Base-by-base conservation (phyloP, 2,797 vertebrate genomes). In the Knipowitschia caucasica region DNA sequence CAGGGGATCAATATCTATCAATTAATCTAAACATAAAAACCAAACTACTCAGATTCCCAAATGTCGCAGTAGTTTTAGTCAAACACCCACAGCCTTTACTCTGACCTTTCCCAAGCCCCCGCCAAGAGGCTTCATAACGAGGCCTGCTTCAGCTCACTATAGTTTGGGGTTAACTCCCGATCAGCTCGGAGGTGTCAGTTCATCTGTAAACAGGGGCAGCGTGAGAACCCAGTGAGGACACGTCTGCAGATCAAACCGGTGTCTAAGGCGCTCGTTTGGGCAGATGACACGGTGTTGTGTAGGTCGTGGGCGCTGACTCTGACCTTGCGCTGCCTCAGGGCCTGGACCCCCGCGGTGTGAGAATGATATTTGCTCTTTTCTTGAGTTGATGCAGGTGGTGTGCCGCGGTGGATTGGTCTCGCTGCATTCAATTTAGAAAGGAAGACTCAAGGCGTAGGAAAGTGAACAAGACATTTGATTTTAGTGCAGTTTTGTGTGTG, bases 261-360 rank as follows among this genome's bases (percentile, higher is more conserved):
- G 79, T 69, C 69, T 82, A 74, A 71, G 56, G 71, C 67, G 15
- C 52, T 81, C 68, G 75, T 85, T n/a, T 82, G 27, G 11, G 26
- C 11, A 29, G 44, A 29, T 9, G 80, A 84, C 81, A 64, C 50
- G 56, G 60, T 83, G 64, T 66, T 50, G 63, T 70, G 56, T 59
- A 59, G 64, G 64, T 49, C 47, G 31, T n/a, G 54, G 53, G 35
- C 52, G 42, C 42, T 33, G 50, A 49, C 64, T 71, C 2, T 0
- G 61, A 69, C 65, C 67, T 35, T 27, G 51, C 38, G 50, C 59
- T 59, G 51, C 62, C 47, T 76, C 33, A 20, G 35, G 40, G 15
- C 45, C 15, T 0, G 2, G 4, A 50, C 53, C 55, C 64, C 62
- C 50, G 63, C 46, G 64, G 72, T 50, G 79, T 62, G 73, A 82